These are phyloP conservation scores for Gambusia holbrooki DNA, from an alignment of 2,113 vertebrate genomes.

Conservation along the genomic window DNA sequence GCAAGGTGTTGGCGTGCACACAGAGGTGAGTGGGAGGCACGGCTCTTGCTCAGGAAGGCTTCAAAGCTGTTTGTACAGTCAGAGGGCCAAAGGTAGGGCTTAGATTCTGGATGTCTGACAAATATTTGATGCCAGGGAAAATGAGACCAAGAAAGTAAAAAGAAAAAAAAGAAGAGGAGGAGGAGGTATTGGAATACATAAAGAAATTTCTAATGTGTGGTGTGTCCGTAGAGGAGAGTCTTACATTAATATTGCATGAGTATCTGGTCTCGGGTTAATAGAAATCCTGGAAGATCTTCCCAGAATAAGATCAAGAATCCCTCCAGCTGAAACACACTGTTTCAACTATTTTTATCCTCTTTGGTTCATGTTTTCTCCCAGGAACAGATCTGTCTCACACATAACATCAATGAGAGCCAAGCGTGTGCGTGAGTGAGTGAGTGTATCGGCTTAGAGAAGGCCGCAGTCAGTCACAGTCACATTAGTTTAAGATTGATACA, in stretches of 20 bases:
- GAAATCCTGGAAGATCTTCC: slow-evolving; percentile 36
- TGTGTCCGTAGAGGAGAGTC: slow-evolving; percentile 26
- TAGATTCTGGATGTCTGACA: slow-evolving; percentile 41
- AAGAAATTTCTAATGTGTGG: slow-evolving; percentile 26
- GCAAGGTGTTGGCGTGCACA: slow-evolving; percentile 48
- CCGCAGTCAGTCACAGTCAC: neutral
- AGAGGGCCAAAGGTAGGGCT: slow-evolving; percentile 50
- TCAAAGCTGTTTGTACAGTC: slow-evolving; percentile 66
- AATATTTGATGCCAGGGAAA: slow-evolving; percentile 24
- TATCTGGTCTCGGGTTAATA: slow-evolving; percentile 30
- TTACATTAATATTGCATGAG: slow-evolving; percentile 15
- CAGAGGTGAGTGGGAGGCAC: slow-evolving; percentile 53
- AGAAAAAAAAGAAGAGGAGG: slow-evolving; percentile 17
- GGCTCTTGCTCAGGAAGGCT: slow-evolving; percentile 52
- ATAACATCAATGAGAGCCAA: neutral
- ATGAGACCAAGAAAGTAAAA: slow-evolving; percentile 6
- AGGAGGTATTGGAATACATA: neutral
- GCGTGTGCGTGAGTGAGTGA: neutral
- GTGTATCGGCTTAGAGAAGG: too few relatives aligned
- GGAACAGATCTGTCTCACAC: slow-evolving; percentile 45
- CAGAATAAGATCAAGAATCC: slow-evolving; percentile 31
- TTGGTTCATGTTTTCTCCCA: slow-evolving; percentile 21
- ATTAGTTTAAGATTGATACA: neutral
- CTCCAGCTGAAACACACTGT: neutral
- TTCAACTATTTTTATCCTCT: slow-evolving; percentile 20